Percentiles rank a stretch among this genome's conserved stretches.
phyloP scores from a whole-genome alignment of 2,797 vertebrate species.

The Sebastes minor region DNA sequence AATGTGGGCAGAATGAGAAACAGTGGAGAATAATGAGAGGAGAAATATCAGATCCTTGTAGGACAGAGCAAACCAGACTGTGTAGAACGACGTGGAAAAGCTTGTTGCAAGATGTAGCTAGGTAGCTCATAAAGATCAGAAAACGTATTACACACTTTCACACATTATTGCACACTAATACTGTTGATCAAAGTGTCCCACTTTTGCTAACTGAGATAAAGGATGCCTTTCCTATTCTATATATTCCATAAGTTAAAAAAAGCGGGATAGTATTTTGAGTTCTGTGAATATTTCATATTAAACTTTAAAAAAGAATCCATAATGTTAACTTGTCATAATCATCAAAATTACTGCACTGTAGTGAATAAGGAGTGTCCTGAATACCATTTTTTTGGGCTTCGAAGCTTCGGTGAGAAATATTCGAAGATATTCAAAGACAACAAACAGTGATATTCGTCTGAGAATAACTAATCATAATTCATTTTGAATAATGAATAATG shows the following conservation, averaged over 20 bases:
- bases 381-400: neutral
- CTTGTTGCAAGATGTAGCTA: neutral
- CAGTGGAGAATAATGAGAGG: neutral
- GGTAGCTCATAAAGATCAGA: neutral
- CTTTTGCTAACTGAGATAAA: neutral
- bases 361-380: rapidly evolving
- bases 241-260: neutral
- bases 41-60: neutral
- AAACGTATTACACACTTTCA: neutral
- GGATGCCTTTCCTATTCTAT: neutral
- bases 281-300: neutral
- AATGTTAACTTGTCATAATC: neutral
- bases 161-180: neutral
- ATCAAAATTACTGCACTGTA: neutral
- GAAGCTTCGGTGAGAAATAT: too few species aligned
- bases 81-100: neutral
- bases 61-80: neutral
- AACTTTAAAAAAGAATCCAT: neutral
- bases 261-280: neutral
- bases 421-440: too few species aligned
- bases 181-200: neutral
- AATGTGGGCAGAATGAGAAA: conserved; percentile 10
- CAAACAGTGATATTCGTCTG: too few species aligned
- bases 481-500: too few species aligned
- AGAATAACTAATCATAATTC: too few species aligned